Base-by-base conservation (phyloP, 2,888 invertebrate species). In the Belgica antarctica region DNA sequence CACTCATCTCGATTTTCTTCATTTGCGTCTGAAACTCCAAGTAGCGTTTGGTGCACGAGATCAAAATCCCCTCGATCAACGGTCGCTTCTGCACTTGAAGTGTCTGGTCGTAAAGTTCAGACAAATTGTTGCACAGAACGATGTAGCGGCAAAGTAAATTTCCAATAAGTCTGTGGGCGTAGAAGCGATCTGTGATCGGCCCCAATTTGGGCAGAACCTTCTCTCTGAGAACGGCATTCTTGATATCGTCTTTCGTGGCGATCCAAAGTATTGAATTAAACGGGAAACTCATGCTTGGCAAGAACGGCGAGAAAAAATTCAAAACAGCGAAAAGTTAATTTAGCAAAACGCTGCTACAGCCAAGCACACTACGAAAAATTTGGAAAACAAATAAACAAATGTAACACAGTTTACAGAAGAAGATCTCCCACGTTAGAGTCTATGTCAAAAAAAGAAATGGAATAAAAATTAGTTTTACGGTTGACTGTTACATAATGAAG, bases 11-110 rank as follows among this genome's bases (percentile, higher is more conserved):
- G 12, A 84, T 75, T 57, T 81, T 79, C 70, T 82, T 82, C 1
- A 87, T 74, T 73, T 84, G 82, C 25, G 80, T 79, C 73, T 84
- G 84, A 7, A 85, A 77, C 73, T 86, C 83, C 28, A 83, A 77
- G 70, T 86, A 77, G 47, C 85, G 76, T n/a, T 75, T 73, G 0
- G 76, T 73, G 2, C 78, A 75, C 31, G 75, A 75, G 28, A 77
- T 74, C 1, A 78, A 73, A 27, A 80, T 72, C 1, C 72, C 71
- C 31, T 74, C 72, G 1, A 80, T 74, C 1, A 79, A 71, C 3
- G 71, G 71, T 1, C 78, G 73, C 71, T 79, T 80, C 73, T 80
- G 80, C 0, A 78, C 78, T 76, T 79, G 79, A 47, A 74, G 76
- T 3, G 79, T 78, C 52, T 77, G 74, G 41, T 76, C 75, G 62